Conservation (phyloP, 2,797 vertebrate genomes). For the Lycodopsis pacificus region DNA sequence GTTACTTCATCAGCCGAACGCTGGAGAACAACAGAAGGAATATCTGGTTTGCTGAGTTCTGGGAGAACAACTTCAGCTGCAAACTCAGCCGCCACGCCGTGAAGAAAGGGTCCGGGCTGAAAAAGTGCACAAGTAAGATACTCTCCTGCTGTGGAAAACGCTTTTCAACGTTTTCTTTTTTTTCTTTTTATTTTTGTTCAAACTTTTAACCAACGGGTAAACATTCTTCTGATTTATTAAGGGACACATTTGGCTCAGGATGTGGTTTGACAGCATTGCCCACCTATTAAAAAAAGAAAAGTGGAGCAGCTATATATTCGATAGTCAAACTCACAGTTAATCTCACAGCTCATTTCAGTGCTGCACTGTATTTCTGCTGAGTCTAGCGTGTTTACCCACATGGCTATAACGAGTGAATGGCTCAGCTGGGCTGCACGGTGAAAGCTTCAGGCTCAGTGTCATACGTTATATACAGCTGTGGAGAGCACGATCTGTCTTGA, state of each 20-base stretch:
- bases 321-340: slow-evolving; percentile 53
- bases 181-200: slow-evolving; percentile 36
- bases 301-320: slow-evolving; percentile 36
- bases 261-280: slow-evolving; percentile 58
- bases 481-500: slow-evolving; percentile 35
- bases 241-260: slow-evolving; percentile 57
- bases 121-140: slow-evolving; percentile 98
- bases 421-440: slow-evolving; percentile 42
- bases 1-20: slow-evolving; percentile 97
- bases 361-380: slow-evolving; percentile 68
- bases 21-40: slow-evolving; percentile 99
- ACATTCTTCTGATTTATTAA: slow-evolving; percentile 31
- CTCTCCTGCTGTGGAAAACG: slow-evolving; percentile 46
- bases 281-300: slow-evolving; percentile 48
- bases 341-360: slow-evolving; percentile 50
- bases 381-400: slow-evolving; percentile 53
- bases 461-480: slow-evolving; percentile 48
- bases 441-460: slow-evolving; percentile 53
- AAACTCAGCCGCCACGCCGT: slow-evolving; percentile 96
- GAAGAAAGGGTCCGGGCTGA: slow-evolving; percentile 94
- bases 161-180: slow-evolving; percentile 12
- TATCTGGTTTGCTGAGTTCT: slow-evolving; percentile 99
- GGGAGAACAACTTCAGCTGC: slow-evolving; percentile 99
- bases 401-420: slow-evolving; percentile 50
- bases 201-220: slow-evolving; percentile 51